Conservation (phyloP, 2,797 vertebrate genomes). For the Tapirus indicus region DNA sequence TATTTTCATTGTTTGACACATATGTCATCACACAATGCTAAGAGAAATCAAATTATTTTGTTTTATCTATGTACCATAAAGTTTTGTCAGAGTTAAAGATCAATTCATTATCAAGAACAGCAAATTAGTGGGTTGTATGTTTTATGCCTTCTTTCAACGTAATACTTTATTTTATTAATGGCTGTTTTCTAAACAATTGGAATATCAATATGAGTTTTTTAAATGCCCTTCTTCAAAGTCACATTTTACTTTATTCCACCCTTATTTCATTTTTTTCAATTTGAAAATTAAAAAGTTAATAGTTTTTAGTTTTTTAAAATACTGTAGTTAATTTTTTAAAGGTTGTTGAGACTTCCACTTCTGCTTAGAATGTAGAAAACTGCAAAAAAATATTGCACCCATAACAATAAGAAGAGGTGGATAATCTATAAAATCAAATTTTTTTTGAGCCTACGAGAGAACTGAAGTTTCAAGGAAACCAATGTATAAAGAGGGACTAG, state of each 20-base stretch:
- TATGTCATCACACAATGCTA: neutral
- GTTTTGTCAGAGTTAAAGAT: conserved; percentile 66
- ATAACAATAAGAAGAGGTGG: neutral
- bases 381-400: neutral
- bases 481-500: neutral
- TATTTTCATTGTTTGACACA: conserved; percentile 33
- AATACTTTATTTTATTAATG: conserved; percentile 49
- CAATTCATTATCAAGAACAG: conserved; percentile 56
- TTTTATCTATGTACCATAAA: conserved; percentile 58
- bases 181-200: conserved; percentile 25
- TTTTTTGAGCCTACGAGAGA: neutral
- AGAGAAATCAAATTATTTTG: conserved; percentile 37
- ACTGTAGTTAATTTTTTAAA: neutral
- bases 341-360: neutral
- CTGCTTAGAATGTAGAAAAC: neutral
- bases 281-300: neutral
- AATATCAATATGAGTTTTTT: conserved; percentile 2
- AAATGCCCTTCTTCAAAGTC: neutral
- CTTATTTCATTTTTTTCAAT: neutral
- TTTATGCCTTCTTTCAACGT: conserved; percentile 36
- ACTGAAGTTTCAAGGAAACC: neutral
- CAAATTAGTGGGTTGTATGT: conserved; percentile 43
- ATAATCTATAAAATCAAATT: neutral
- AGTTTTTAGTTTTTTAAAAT: conserved; percentile 27
- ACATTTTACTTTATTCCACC: neutral